Percentiles rank a stretch among this genome's conserved stretches.
phyloP scores from a whole-genome alignment of 2,888 invertebrate species.

The Acanthosepion esculentum region DNA sequence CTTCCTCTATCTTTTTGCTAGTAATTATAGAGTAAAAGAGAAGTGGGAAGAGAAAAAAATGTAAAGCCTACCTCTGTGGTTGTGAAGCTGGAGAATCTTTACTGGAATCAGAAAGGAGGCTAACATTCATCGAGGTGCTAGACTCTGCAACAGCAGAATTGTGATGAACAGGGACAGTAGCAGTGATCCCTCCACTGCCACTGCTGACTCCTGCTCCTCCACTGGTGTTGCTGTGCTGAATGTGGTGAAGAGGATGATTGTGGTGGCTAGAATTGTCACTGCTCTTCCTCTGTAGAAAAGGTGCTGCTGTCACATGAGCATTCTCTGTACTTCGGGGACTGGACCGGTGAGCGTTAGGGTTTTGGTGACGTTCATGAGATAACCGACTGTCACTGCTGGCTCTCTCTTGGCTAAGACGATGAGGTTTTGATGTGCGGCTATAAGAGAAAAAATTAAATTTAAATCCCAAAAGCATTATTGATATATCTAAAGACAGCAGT shows the following conservation, averaged over 20 bases:
- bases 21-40: no score
- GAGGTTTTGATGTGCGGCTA: conserved; percentile 53
- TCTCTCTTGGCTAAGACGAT: conserved; percentile 59
- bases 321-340: conserved; percentile 61
- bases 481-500: no score
- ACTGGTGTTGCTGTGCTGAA: conserved; percentile 35
- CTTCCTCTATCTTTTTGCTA: no score
- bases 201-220: background rate
- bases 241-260: conserved; percentile 52
- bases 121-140: conserved; percentile 48
- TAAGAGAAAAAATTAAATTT: background rate
- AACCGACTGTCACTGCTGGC: conserved; percentile 51
- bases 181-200: background rate
- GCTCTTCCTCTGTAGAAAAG: conserved; percentile 50
- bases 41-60: no score
- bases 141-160: conserved; percentile 50
- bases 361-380: conserved; percentile 50
- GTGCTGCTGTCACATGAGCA: conserved; percentile 54
- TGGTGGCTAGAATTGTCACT: conserved; percentile 52
- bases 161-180: conserved; percentile 15
- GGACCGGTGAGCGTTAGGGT: conserved; percentile 56
- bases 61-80: conserved; percentile 42
- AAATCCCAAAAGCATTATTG: background rate
- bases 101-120: conserved; percentile 52
- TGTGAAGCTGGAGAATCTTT: conserved; percentile 45